phyloP scores from a whole-genome alignment of 2,797 vertebrate species.

The Crypturellus tataupa region DNA sequence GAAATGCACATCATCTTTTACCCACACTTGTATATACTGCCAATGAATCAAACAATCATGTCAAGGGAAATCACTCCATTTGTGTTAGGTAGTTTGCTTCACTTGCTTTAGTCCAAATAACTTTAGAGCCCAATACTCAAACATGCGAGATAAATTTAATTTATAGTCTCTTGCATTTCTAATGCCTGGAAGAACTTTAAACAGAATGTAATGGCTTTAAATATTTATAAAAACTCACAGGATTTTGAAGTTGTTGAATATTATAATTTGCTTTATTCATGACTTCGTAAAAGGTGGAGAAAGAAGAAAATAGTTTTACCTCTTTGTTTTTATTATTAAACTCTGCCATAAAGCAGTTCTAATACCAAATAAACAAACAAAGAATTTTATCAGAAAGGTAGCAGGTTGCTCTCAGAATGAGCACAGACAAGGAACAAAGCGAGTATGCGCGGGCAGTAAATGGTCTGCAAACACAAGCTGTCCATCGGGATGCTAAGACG shows the following conservation, averaged over 20 bases:
- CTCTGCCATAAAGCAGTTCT: neutral
- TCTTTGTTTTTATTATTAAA: constrained; percentile 7
- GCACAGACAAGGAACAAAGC: neutral
- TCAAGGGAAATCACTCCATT: constrained; percentile 37
- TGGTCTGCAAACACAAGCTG: neutral
- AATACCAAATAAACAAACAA: neutral
- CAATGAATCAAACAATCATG: constrained; percentile 23
- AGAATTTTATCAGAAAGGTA: neutral
- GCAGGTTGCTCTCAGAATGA: neutral
- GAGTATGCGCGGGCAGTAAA: neutral
- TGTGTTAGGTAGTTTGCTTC: constrained; percentile 27
- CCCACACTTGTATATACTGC: neutral
- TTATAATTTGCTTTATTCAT: constrained; percentile 56
- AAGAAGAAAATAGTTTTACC: neutral
- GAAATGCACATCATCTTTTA: neutral
- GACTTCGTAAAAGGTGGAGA: neutral
- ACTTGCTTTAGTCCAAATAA: constrained; percentile 25
- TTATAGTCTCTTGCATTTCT: constrained; percentile 29
- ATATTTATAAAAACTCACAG: constrained; percentile 59
- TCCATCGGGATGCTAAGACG: neutral
- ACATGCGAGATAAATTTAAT: constrained; percentile 44
- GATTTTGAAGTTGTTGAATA: constrained; percentile 27
- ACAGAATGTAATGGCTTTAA: constrained; percentile 7
- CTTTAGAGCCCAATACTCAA: neutral
- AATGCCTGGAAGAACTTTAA: constrained; percentile 23